Conservation (phyloP, 2,113 vertebrate genomes). For the Cygnus atratus region DNA sequence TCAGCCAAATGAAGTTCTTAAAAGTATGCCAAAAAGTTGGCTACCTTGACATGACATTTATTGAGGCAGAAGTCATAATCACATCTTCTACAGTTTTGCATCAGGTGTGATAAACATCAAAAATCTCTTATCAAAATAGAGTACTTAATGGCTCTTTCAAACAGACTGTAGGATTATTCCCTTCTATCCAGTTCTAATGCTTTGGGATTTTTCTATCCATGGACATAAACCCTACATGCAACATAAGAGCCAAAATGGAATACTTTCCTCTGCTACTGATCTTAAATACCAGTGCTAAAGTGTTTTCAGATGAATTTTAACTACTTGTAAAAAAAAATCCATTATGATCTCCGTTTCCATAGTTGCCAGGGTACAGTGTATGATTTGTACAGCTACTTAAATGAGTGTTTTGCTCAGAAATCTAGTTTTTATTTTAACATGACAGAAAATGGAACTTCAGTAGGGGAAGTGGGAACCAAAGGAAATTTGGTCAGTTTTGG, state of each 20-base stretch:
- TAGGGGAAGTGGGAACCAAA: not conserved
- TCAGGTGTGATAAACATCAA: not conserved
- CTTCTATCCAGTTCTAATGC: not conserved
- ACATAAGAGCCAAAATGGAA: rapidly evolving
- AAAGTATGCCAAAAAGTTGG: not conserved
- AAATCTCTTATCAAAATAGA: not conserved
- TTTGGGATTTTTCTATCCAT: not conserved
- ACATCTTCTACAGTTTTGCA: not conserved
- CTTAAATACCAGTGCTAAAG: not conserved
- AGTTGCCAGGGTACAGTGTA: not conserved
- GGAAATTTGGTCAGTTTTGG: not conserved
- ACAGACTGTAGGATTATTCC: not conserved
- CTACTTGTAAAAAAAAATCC: not conserved
- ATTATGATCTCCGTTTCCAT: not conserved
- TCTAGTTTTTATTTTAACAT: not conserved
- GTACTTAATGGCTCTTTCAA: not conserved
- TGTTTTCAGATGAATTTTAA: not conserved
- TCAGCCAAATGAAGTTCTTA: not conserved
- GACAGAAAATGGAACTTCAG: not conserved
- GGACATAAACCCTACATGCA: not conserved
- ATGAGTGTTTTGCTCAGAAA: not conserved
- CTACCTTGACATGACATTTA: not conserved
- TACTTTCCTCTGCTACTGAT: not conserved
- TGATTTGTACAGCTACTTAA: not conserved
- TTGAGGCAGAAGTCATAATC: not conserved